Conservation (phyloP, 2,797 vertebrate species). For the Manis crassicaudata region DNA sequence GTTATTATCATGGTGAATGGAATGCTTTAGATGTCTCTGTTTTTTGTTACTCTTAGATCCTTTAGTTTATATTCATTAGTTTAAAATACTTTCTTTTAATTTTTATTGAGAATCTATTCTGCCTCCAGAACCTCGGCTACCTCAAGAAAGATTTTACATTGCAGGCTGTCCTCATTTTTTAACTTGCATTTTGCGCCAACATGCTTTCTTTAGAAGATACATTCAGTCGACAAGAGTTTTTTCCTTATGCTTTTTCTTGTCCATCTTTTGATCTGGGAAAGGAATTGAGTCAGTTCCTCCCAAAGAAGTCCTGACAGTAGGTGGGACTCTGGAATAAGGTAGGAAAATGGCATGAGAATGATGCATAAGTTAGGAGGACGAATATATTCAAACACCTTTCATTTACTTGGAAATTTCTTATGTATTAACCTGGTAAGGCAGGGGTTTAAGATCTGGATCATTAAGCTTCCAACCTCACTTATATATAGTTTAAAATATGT, state of each 20-base stretch:
- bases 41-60: not conserved
- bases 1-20: not conserved
- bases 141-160: not conserved
- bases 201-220: not conserved
- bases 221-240: not conserved
- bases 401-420: not conserved
- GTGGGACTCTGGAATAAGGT: not conserved
- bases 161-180: not conserved
- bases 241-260: not conserved
- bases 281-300: not conserved
- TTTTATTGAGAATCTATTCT: not conserved
- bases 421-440: not conserved
- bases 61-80: not conserved
- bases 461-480: not conserved
- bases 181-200: not conserved
- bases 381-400: not conserved
- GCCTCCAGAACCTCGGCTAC: not conserved
- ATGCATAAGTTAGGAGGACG: not conserved
- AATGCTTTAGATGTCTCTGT: not conserved
- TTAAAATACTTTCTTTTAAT: not conserved
- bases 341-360: not conserved
- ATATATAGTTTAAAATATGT: not conserved
- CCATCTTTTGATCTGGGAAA: not conserved
- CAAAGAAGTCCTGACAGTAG: not conserved
- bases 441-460: not conserved